Conservation (phyloP, 2,113 vertebrate species). For the Dasyornis broadbenti region DNA sequence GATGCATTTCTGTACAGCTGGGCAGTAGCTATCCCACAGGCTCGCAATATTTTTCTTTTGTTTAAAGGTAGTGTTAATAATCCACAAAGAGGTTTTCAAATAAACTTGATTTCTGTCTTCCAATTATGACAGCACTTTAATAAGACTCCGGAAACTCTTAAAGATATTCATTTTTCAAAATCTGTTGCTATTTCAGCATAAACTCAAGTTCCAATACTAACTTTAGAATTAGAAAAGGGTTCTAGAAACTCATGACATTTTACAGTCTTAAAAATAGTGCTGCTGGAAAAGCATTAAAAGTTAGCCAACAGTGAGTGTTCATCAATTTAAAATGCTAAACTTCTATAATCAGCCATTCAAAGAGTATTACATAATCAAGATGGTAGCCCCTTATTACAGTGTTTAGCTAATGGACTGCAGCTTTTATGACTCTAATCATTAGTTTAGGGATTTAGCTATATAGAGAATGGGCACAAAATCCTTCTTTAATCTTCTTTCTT, state of each 20-base stretch:
- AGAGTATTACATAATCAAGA: not conserved
- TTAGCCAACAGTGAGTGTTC: not conserved
- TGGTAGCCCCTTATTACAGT: not conserved
- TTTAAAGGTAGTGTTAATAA: not conserved
- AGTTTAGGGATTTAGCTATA: conserved; percentile 18
- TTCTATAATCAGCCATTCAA: not conserved
- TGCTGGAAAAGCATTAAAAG: not conserved
- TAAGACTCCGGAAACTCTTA: not conserved
- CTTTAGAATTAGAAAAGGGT: not conserved
- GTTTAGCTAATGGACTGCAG: conserved; percentile 43
- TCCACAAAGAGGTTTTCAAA: not conserved
- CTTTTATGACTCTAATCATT: conserved; percentile 24
- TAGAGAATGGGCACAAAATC: conserved; percentile 31
- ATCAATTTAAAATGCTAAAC: not conserved
- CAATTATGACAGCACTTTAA: not conserved
- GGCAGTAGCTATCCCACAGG: not conserved
- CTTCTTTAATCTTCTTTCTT: conserved; percentile 42
- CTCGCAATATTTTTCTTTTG: not conserved
- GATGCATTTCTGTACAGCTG: not conserved
- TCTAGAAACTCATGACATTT: not conserved
- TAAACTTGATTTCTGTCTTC: not conserved
- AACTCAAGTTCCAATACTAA: not conserved
- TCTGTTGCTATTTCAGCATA: not conserved
- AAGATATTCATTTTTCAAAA: not conserved
- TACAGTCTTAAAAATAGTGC: not conserved